These are phyloP conservation scores for Syrrhaptes paradoxus DNA, from an alignment of 2,113 vertebrate genomes.

Conservation along the genomic window DNA sequence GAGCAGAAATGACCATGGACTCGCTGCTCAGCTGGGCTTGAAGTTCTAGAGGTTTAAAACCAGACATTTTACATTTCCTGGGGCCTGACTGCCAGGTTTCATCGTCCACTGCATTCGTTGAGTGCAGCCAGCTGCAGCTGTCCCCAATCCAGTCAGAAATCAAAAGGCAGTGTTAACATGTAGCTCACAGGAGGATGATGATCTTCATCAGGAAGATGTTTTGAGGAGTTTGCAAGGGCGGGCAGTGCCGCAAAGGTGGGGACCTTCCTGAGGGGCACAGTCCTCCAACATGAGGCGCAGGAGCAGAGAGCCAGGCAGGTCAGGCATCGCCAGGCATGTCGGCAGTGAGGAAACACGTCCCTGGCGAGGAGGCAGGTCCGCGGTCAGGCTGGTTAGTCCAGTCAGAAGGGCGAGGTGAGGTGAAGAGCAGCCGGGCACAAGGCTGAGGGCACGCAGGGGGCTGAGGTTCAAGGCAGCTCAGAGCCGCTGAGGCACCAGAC, in stretches of 20 bases:
- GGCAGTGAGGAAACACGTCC: not conserved
- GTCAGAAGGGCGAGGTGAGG: not conserved
- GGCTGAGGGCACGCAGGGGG: not conserved
- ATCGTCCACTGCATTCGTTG: accelerated
- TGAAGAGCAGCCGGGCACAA: not conserved
- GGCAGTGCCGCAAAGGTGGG: accelerated
- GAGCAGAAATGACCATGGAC: not conserved
- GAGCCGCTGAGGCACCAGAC: not conserved
- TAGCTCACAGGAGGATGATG: not conserved
- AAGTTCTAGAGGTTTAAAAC: not conserved
- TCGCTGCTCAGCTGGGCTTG: not conserved
- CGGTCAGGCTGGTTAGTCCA: not conserved
- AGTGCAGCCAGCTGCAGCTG: not conserved
- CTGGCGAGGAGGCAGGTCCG: accelerated
- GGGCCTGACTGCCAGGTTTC: not conserved
- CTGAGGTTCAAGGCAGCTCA: not conserved
- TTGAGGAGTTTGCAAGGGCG: not conserved
- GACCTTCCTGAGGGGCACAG: not conserved
- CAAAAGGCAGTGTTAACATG: accelerated
- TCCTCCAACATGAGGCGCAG: accelerated
- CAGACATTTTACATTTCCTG: not conserved
- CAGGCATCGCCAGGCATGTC: accelerated
- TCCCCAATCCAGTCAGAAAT: not conserved
- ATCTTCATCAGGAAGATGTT: not conserved
- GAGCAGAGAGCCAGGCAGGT: not conserved